Conservation (phyloP, 2,888 invertebrate genomes). For the Crossocerus cetratus region DNA sequence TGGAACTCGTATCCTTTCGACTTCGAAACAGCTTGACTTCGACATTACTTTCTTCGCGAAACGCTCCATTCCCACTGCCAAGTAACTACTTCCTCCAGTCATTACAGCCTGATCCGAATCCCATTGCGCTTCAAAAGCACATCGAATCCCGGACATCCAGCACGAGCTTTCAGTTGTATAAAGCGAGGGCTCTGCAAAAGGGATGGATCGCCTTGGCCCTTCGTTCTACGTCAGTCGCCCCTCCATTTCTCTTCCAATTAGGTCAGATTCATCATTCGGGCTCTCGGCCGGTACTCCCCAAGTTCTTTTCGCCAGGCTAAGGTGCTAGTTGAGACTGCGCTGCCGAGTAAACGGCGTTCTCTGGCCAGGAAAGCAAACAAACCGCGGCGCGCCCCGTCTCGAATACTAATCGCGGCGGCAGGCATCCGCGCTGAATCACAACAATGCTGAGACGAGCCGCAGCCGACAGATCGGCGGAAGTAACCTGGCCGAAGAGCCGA, state of each 20-base stretch:
- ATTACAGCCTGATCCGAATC: no score
- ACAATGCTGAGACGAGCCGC: neutral
- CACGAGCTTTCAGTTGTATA: no score
- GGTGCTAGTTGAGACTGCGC: no score
- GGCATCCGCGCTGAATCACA: neutral
- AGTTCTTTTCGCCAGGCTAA: no score
- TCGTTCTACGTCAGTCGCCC: no score
- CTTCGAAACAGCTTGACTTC: constrained; percentile 5
- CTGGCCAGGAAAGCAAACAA: neutral
- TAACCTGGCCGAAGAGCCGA: neutral
- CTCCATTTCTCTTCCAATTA: no score
- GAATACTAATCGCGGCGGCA: neutral
- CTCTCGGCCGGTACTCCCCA: neutral
- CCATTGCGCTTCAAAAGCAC: no score
- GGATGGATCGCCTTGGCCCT: no score
- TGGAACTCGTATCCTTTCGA: constrained; percentile 57
- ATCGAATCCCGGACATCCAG: no score
- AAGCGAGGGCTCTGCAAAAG: no score
- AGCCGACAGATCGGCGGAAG: constrained; percentile 1
- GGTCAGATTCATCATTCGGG: neutral
- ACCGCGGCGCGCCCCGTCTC: neutral
- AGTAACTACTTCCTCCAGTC: no score
- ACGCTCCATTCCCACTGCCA: constrained; percentile 15
- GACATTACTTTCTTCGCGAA: constrained; percentile 11
- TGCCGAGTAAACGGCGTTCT: neutral